These are phyloP conservation scores for Ichneumoninae sp. DNA, from an alignment of 2,888 invertebrate species.

Conservation along the genomic window DNA sequence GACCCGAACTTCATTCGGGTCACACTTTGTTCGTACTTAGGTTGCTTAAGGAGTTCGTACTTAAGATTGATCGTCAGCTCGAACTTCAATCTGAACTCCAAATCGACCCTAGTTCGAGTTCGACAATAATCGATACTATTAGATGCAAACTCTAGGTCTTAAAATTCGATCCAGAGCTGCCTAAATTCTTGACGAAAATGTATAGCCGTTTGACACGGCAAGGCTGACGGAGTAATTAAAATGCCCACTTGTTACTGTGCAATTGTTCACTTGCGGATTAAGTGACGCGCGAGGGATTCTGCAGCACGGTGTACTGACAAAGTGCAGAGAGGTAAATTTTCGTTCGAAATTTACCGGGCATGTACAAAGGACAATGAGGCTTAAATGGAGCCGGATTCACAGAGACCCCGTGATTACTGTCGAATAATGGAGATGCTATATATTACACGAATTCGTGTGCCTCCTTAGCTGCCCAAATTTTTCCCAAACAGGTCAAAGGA, in stretches of 20 bases:
- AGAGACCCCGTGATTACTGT: constrained; percentile 26
- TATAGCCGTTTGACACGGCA: not conserved
- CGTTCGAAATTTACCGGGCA: not conserved
- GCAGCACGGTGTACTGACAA: not conserved
- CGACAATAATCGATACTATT: too few relatives aligned
- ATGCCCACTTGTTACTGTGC: not conserved
- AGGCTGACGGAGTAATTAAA: not conserved
- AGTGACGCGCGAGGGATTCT: too few relatives aligned
- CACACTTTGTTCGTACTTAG: too few relatives aligned
- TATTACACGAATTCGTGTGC: constrained; percentile 7
- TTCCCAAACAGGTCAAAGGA: not conserved
- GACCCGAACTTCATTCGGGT: too few relatives aligned
- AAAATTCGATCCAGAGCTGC: not conserved
- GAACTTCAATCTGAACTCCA: too few relatives aligned
- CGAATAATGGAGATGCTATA: constrained; percentile 43
- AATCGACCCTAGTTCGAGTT: too few relatives aligned
- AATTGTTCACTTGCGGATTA: not conserved
- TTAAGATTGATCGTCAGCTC: too few relatives aligned
- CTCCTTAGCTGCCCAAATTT: not conserved
- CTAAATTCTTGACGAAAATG: not conserved
- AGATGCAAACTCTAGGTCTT: too few relatives aligned
- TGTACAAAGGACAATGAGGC: constrained; percentile 57
- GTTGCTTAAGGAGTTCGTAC: too few relatives aligned
- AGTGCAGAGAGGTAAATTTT: not conserved
- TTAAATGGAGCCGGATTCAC: constrained; percentile 57